Percentiles rank a stretch among this genome's conserved stretches.
phyloP scores from a whole-genome alignment of 2,797 vertebrate genomes.

The Pteronotus mesoamericanus region DNA sequence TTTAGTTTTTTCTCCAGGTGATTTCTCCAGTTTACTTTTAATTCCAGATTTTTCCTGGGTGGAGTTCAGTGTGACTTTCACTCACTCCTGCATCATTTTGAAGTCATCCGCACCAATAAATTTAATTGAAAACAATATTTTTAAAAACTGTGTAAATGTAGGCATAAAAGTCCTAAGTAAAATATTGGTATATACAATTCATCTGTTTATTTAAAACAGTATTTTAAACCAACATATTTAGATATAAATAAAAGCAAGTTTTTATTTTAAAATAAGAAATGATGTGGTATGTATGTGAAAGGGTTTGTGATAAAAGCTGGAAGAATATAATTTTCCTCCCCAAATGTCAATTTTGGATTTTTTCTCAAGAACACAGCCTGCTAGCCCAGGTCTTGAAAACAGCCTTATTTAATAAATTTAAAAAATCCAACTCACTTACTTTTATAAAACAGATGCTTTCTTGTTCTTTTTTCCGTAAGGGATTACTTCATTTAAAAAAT shows the following conservation, averaged over 20 bases:
- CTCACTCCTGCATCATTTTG: no score
- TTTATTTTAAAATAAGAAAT: not conserved
- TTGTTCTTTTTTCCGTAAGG: not conserved
- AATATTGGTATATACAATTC: not conserved
- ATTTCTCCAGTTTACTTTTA: no score
- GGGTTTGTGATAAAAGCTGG: not conserved
- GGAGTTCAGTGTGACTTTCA: no score
- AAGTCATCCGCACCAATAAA: not conserved
- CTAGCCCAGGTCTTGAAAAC: not conserved
- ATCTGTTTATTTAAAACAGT: not conserved
- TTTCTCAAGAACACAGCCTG: not conserved
- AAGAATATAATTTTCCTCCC: not conserved
- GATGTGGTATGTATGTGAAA: not conserved
- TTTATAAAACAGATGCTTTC: not conserved
- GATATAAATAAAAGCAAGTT: not conserved
- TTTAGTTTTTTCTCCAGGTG: no score
- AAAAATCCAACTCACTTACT: not conserved
- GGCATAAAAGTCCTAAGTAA: not conserved
- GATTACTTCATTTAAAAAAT: conserved; percentile 18
- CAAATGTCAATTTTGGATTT: not conserved
- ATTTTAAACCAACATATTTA: not conserved
- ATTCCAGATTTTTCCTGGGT: no score
- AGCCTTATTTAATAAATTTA: no score
- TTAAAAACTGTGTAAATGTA: not conserved
- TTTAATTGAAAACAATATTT: not conserved